Evolutionary conservation across 2,113 vertebrate species (phyloP).

Genomic region (Larimichthys polyactis): DNA sequence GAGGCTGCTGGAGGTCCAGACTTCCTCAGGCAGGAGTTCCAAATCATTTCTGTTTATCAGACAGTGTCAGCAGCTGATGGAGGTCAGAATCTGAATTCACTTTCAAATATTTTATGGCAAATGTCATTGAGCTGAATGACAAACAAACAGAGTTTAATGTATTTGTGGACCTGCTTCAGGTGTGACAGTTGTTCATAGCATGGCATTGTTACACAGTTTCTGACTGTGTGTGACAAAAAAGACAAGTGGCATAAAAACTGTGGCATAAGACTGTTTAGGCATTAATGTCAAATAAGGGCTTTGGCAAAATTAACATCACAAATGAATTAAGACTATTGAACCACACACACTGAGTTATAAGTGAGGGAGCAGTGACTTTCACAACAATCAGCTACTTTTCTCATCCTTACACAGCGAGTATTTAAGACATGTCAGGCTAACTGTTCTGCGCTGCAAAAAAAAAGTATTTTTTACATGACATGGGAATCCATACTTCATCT

Average conservation of each 20-base stretch:
- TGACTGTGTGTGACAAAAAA: conserved; percentile 16
- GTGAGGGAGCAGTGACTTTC: conserved; percentile 22
- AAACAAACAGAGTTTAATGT: too few species aligned
- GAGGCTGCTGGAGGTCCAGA: background rate
- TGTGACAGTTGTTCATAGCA: conserved; percentile 14
- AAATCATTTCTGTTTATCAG: background rate
- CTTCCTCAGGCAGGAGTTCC: background rate
- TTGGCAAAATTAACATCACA: conserved; percentile 89
- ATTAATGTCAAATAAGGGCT: conserved; percentile 50
- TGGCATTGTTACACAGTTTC: conserved; percentile 24
- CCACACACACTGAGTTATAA: conserved; percentile 56
- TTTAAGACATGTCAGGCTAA: conserved; percentile 63
- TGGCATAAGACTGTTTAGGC: conserved; percentile 73
- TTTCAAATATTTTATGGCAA: conserved; percentile 14
- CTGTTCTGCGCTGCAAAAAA: conserved; percentile 44
- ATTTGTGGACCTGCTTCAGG: conserved; percentile 2
- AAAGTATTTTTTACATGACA: background rate
- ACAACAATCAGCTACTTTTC: conserved; percentile 34
- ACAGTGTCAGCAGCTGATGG: background rate
- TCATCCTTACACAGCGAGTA: background rate
- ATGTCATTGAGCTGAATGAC: background rate
- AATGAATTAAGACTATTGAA: conserved; percentile 77
- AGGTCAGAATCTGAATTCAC: background rate
- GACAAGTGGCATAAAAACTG: background rate
- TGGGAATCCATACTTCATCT: conserved; percentile 1